Evolutionary conservation across 2,113 vertebrate species (phyloP).

Genomic region (Panthera uncia): DNA sequence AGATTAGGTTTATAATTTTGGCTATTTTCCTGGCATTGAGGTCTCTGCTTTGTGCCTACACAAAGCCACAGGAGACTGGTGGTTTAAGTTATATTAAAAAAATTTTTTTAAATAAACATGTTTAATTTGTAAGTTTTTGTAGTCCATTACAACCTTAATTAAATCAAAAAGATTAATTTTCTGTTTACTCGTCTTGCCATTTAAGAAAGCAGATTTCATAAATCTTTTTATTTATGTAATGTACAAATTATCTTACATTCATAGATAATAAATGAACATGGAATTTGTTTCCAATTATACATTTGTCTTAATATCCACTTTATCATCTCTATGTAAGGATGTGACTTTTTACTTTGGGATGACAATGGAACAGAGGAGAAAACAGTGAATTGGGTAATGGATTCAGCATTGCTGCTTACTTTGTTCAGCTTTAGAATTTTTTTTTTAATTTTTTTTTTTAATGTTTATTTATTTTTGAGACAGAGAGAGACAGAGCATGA

Average conservation of each 20-base stretch:
- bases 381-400: neutral
- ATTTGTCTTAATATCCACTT: neutral
- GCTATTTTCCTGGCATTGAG: neutral
- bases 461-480: no score
- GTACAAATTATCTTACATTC: neutral
- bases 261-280: neutral
- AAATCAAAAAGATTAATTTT: neutral
- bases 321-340: neutral
- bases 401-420: neutral
- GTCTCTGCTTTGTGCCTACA: neutral
- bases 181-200: neutral
- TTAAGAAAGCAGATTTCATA: neutral
- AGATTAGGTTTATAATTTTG: constrained; percentile 11
- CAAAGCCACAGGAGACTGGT: neutral
- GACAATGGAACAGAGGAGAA: neutral
- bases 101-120: constrained; percentile 17
- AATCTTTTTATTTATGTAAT: neutral
- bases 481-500: no score
- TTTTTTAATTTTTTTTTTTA: no score
- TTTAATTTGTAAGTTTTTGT: constrained; percentile 8
- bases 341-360: neutral
- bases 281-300: neutral
- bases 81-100: neutral
- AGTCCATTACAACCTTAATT: neutral
- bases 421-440: neutral